Percentiles rank a stretch among this genome's conserved stretches.
Evolutionary conservation across 2,113 vertebrate genomes (phyloP).

Genomic region (Acanthisitta chloris): DNA sequence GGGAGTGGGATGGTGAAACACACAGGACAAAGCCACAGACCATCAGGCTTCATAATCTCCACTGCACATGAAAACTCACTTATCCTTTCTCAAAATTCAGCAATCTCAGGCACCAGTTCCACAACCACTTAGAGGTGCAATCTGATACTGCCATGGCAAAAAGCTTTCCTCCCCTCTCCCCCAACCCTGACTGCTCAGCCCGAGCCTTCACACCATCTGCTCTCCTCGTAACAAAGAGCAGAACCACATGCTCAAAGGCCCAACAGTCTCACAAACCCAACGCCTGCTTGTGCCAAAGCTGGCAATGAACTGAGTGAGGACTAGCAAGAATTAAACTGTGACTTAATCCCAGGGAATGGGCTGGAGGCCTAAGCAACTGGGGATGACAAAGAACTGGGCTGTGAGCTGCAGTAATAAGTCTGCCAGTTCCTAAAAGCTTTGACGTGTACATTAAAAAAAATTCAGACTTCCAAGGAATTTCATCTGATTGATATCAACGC

Average conservation of each 20-base stretch:
- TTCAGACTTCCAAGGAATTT: background rate
- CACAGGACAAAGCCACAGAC: background rate
- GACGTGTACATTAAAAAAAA: background rate
- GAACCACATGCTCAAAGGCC: background rate
- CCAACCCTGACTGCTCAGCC: background rate
- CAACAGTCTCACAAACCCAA: background rate
- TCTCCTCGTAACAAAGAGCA: background rate
- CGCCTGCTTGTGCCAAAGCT: background rate
- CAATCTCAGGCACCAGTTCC: background rate
- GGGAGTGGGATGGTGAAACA: background rate
- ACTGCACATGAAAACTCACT: background rate
- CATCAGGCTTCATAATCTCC: background rate
- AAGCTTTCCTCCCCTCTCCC: background rate
- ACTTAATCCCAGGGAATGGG: background rate
- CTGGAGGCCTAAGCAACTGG: background rate
- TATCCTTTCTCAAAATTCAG: constrained; percentile 15
- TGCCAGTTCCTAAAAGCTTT: background rate
- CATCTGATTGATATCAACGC: background rate
- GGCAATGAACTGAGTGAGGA: background rate
- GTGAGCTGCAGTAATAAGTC: background rate
- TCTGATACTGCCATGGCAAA: background rate
- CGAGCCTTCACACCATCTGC: constrained; percentile 23
- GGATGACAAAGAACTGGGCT: background rate
- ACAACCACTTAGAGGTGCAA: background rate
- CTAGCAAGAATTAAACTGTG: background rate